Evolutionary conservation across 1,140 invertebrate species (phyloP).

Genomic region (Sycobia sp.): DNA sequence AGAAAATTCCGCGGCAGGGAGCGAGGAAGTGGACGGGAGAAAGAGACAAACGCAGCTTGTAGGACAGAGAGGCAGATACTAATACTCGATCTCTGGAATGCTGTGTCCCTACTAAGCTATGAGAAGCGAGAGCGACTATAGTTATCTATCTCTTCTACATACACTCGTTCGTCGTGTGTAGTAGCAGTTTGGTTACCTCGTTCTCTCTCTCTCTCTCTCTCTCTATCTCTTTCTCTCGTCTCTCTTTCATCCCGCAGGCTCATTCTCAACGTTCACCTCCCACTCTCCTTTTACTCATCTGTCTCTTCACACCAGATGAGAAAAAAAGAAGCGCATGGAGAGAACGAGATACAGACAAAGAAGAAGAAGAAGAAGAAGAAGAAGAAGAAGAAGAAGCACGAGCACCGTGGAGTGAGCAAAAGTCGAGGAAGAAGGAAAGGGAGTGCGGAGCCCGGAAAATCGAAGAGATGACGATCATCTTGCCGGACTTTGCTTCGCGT

Average conservation of each 20-base stretch:
- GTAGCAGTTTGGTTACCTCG: too few relatives aligned
- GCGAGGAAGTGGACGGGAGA: neutral
- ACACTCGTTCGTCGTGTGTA: constrained; percentile 25
- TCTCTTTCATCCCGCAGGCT: too few relatives aligned
- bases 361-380: constrained; percentile 7
- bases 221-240: too few relatives aligned
- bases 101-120: constrained; percentile 29
- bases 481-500: constrained; percentile 13
- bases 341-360: neutral
- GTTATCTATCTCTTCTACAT: constrained; percentile 33
- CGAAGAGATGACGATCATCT: too few relatives aligned
- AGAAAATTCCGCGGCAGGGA: constrained; percentile 16
- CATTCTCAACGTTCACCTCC: too few relatives aligned
- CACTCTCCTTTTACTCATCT: too few relatives aligned
- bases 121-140: too few relatives aligned
- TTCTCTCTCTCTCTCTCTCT: constrained; percentile 6
- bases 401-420: neutral
- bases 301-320: neutral
- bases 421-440: constrained; percentile 1
- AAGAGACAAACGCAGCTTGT: too few relatives aligned
- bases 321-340: constrained; percentile 1
- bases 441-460: too few relatives aligned
- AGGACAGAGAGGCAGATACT: constrained; percentile 20
- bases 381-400: too few relatives aligned
- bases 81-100: constrained; percentile 26